phyloP scores from a whole-genome alignment of 2,888 invertebrate genomes.

The Dinocampus coccinellae region DNA sequence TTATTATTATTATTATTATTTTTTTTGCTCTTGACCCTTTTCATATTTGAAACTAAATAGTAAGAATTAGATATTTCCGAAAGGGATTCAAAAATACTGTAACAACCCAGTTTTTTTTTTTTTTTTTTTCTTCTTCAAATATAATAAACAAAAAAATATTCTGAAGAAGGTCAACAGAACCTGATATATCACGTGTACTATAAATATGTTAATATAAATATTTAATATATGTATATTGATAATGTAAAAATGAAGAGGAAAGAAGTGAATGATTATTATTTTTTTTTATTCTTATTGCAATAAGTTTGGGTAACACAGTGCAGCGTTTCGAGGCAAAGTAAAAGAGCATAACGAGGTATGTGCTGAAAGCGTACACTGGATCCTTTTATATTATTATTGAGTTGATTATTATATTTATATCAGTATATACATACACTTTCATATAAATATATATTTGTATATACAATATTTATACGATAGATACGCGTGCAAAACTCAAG shows the following conservation, averaged over 20 bases:
- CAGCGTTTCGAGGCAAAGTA: conserved; percentile 43
- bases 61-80: conserved; percentile 25
- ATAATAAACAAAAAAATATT: conserved; percentile 5
- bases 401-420: too few relatives aligned
- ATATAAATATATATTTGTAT: neutral
- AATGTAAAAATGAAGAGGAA: conserved; percentile 39
- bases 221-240: neutral
- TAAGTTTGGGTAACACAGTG: neutral
- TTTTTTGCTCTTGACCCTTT: conserved; percentile 27
- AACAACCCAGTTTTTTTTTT: conserved; percentile 27
- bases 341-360: conserved; percentile 64
- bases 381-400: too few relatives aligned
- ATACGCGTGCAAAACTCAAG: neutral
- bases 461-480: neutral
- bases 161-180: neutral
- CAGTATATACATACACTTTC: neutral
- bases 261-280: neutral
- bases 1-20: too few relatives aligned
- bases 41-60: conserved; percentile 18
- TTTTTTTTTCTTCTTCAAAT: too few relatives aligned
- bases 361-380: conserved; percentile 64
- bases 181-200: neutral
- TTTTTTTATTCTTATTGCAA: neutral
- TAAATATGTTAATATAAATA: neutral
- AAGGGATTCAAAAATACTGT: conserved; percentile 18